These are phyloP conservation scores for Eulimnadia texana DNA, from an alignment of 1,140 invertebrate species.

Conservation along the genomic window DNA sequence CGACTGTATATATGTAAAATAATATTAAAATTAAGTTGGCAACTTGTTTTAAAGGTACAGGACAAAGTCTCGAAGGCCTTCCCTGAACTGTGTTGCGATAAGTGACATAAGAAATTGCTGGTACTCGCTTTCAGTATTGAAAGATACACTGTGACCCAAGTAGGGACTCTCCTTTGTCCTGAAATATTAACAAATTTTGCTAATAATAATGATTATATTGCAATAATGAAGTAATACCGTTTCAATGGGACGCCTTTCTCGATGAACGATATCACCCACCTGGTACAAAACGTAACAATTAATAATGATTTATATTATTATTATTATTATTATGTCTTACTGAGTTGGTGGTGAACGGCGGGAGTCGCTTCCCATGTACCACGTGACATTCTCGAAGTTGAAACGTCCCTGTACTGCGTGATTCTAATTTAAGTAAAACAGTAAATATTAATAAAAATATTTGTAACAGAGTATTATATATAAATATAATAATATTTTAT, in stretches of 20 bases:
- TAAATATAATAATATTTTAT: no score
- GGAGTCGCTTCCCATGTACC: slow-evolving; percentile 65
- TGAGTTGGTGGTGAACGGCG: slow-evolving; percentile 60
- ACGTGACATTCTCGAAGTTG: slow-evolving; percentile 59
- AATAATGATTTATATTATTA: not conserved
- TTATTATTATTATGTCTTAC: slow-evolving; percentile 27
- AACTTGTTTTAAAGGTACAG: not conserved
- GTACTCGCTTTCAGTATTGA: slow-evolving; percentile 21
- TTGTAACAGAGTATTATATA: no score
- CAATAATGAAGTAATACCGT: slow-evolving; percentile 19
- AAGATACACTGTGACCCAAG: slow-evolving; percentile 24
- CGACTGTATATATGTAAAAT: no score
- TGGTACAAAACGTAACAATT: slow-evolving; percentile 22
- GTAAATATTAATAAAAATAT: slow-evolving; percentile 7
- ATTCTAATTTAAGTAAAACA: slow-evolving; percentile 32
- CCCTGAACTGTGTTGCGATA: slow-evolving; percentile 19
- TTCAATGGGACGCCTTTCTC: slow-evolving; percentile 46
- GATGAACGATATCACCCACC: slow-evolving; percentile 63
- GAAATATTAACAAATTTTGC: not conserved
- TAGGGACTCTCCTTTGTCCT: slow-evolving; percentile 21
- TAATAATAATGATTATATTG: not conserved
- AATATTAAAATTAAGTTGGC: not conserved
- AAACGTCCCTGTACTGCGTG: slow-evolving; percentile 48
- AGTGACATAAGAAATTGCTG: slow-evolving; percentile 25
- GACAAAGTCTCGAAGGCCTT: not conserved